Evolutionary conservation across 2,797 vertebrate genomes (phyloP).

Genomic region (Platyrinchus mystaceus): DNA sequence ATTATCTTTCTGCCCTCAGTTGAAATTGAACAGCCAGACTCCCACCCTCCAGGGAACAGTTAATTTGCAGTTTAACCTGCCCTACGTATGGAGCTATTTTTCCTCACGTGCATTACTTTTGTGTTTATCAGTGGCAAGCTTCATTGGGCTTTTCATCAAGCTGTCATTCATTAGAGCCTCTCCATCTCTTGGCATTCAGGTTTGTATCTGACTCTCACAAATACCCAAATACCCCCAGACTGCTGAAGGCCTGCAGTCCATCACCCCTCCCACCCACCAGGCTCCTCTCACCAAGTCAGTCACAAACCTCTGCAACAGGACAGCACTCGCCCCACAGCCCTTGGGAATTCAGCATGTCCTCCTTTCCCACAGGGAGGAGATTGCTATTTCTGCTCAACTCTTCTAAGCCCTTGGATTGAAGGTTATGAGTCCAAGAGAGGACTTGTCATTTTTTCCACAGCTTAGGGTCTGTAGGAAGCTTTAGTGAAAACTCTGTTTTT

Average conservation of each 20-base stretch:
- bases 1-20: neutral
- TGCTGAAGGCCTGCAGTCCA: neutral
- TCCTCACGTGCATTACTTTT: neutral
- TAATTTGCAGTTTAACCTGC: neutral
- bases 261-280: neutral
- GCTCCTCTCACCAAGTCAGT: neutral
- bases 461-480: neutral
- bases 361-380: neutral
- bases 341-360: neutral
- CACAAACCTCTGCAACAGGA: neutral
- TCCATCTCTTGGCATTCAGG: neutral
- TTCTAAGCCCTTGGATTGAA: neutral
- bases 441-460: neutral
- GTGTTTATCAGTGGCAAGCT: neutral
- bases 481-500: neutral
- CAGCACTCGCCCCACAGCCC: neutral
- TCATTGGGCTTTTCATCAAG: neutral
- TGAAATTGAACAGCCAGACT: neutral
- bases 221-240: accelerated
- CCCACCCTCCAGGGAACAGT: neutral
- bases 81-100: neutral
- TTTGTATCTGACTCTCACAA: neutral
- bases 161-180: neutral
- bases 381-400: neutral
- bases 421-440: neutral